Conservation (phyloP, 2,888 invertebrate genomes). For the Itoplectis maculator region DNA sequence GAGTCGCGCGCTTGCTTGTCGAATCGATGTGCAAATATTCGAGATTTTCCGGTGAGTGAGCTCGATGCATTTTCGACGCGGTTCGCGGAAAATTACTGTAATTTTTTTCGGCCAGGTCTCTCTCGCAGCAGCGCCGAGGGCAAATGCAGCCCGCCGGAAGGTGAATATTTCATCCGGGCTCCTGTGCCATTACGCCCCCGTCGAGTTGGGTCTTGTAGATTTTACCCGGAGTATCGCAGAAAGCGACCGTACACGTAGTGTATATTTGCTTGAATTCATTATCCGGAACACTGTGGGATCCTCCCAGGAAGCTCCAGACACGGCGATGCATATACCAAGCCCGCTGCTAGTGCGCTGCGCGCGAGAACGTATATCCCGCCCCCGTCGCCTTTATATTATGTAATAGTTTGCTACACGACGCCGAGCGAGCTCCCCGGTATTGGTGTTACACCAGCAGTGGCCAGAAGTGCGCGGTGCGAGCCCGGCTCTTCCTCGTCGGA, state of each 20-base stretch:
- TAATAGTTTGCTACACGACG: constrained; percentile 24
- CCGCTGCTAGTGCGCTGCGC: no score
- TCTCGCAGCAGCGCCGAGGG: no score
- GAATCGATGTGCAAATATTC: no score
- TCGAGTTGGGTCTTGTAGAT: constrained; percentile 24
- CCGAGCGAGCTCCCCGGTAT: neutral
- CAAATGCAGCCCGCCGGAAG: neutral
- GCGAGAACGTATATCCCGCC: constrained; percentile 20
- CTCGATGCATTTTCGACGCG: no score
- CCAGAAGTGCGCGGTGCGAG: constrained; percentile 32
- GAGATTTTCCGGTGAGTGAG: no score
- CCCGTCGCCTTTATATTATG: constrained; percentile 19
- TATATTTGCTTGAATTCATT: constrained; percentile 62
- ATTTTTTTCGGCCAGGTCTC: no score
- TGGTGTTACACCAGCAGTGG: constrained; percentile 25
- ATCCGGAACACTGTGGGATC: constrained; percentile 47
- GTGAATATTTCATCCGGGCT: constrained; percentile 9
- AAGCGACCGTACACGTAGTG: constrained; percentile 3
- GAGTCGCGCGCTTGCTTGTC: no score
- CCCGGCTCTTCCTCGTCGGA: constrained; percentile 36
- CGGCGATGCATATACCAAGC: constrained; percentile 15
- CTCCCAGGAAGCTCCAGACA: constrained; percentile 32
- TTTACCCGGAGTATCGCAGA: constrained; percentile 29
- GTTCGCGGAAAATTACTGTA: no score
- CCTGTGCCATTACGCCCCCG: constrained; percentile 13